phyloP scores from a whole-genome alignment of 2,113 vertebrate genomes.

The Sminthopsis crassicaudata region DNA sequence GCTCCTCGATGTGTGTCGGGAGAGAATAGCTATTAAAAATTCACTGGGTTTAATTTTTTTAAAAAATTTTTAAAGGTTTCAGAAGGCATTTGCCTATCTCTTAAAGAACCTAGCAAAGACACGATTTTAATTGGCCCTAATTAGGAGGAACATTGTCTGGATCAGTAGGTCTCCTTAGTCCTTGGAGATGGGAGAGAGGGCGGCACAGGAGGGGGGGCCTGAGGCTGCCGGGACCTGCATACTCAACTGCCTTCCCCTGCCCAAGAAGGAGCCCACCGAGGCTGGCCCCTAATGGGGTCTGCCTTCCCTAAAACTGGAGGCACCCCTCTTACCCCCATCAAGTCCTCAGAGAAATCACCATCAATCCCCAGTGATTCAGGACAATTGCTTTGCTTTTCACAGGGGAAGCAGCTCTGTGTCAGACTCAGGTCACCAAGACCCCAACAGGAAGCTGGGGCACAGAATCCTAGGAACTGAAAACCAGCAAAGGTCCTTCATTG shows the following conservation, averaged over 20 bases:
- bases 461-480: neutral
- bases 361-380: neutral
- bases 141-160: conserved; percentile 56
- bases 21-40: conserved; percentile 74
- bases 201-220: accelerated
- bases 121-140: conserved; percentile 37
- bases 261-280: neutral
- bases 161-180: neutral
- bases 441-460: neutral
- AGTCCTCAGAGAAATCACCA: neutral
- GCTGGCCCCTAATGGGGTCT: accelerated
- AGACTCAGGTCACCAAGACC: neutral
- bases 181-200: neutral
- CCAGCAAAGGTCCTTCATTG: neutral
- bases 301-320: neutral
- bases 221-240: neutral
- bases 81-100: conserved; percentile 51
- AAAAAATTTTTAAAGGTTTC: conserved; percentile 33
- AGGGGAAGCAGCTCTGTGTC: neutral
- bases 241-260: accelerated
- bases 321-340: neutral
- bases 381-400: neutral
- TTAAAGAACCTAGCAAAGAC: conserved; percentile 33
- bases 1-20: conserved; percentile 38
- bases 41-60: conserved; percentile 61